phyloP scores from a whole-genome alignment of 2,113 vertebrate genomes.

The Montifringilla adamsi region DNA sequence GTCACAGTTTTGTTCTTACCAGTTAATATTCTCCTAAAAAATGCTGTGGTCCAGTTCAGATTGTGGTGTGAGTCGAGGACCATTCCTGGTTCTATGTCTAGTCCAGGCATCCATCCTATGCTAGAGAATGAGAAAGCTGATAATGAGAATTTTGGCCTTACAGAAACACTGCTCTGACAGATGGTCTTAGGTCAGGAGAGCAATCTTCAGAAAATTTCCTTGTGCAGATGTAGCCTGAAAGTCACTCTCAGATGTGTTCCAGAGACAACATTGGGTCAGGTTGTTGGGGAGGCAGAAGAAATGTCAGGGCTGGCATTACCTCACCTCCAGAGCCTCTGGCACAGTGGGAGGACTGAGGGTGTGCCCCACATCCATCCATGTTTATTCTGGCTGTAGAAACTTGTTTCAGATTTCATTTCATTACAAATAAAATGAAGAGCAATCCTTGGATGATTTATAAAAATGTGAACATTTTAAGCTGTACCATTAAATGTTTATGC shows the following conservation, averaged over 20 bases:
- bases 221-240: neutral
- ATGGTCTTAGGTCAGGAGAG: neutral
- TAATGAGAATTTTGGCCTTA: neutral
- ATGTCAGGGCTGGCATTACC: neutral
- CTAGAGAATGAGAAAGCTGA: neutral
- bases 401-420: constrained; percentile 14
- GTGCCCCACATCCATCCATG: neutral
- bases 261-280: neutral
- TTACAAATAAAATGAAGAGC: constrained; percentile 22
- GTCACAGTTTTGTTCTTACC: neutral
- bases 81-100: neutral
- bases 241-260: neutral
- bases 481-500: neutral
- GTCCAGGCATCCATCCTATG: neutral
- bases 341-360: neutral
- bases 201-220: neutral
- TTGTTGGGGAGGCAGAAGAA: neutral
- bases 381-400: constrained; percentile 3
- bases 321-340: neutral
- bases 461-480: constrained; percentile 2
- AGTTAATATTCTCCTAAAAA: neutral
- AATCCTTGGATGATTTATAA: neutral
- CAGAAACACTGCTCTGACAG: neutral
- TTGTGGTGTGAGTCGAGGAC: neutral
- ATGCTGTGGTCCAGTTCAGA: neutral